A percentile compares a stretch with the other conserved stretches of the same genome.
These are phyloP conservation scores for Hydrozoanthus gracilis DNA, from an alignment of 92 coral and sea anemone species.

Conservation along the genomic window DNA sequence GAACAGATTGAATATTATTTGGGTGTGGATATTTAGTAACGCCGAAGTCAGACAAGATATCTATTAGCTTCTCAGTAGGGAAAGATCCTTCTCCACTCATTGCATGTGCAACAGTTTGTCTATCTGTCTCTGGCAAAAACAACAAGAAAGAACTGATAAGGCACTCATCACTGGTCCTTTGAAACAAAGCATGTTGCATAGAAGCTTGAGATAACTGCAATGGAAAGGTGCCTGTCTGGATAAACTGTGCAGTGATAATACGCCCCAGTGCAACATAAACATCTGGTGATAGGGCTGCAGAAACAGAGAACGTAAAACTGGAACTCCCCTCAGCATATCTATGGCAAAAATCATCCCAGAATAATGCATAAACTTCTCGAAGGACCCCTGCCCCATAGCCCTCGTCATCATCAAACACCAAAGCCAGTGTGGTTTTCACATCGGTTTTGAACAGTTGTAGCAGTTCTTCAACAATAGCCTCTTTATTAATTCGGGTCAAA, in stretches of 20 bases:
- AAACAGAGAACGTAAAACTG: slow-evolving; percentile 36
- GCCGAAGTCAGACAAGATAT: slow-evolving; percentile 50
- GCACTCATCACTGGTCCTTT: slow-evolving; percentile 38
- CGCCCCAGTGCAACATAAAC: slow-evolving; percentile 49
- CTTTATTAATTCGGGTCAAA: slow-evolving; percentile 9
- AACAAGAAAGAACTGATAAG: slow-evolving; percentile 49
- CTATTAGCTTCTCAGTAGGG: slow-evolving; percentile 53
- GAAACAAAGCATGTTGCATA: slow-evolving; percentile 55
- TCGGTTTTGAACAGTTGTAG: neutral
- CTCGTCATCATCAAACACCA: slow-evolving; percentile 40
- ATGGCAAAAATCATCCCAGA: slow-evolving; percentile 54
- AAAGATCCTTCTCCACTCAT: slow-evolving; percentile 29
- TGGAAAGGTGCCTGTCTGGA: slow-evolving; percentile 61
- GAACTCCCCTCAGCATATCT: slow-evolving; percentile 44
- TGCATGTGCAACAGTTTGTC: slow-evolving; percentile 16
- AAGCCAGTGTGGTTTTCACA: neutral
- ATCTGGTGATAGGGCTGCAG: slow-evolving; percentile 46
- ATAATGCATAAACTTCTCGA: slow-evolving; percentile 53
- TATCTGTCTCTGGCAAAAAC: slow-evolving; percentile 53
- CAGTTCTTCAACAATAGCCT: slow-evolving; percentile 5
- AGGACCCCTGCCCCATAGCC: slow-evolving; percentile 54
- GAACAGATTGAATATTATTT: slow-evolving; percentile 31
- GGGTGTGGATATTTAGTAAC: slow-evolving; percentile 46
- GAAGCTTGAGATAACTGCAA: slow-evolving; percentile 52
- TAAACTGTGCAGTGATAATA: slow-evolving; percentile 50